These are phyloP conservation scores for Adelphocoris suturalis DNA, from an alignment of 2,888 invertebrate species.

Conservation along the genomic window DNA sequence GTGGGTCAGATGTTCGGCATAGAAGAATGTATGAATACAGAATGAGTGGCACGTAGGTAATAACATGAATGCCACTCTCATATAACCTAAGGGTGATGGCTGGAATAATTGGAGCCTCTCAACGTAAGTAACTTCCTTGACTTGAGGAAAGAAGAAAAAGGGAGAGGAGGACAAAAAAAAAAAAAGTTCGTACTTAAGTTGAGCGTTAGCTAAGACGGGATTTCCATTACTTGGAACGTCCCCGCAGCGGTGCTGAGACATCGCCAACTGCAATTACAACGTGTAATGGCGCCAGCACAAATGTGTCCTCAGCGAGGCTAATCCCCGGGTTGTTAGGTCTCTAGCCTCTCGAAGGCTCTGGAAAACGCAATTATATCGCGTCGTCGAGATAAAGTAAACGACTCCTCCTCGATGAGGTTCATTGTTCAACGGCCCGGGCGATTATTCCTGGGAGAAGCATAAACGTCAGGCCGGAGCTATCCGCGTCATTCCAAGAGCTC, in stretches of 20 bases:
- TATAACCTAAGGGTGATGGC: too few relatives aligned
- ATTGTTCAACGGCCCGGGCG: slow-evolving; percentile 46
- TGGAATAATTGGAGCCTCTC: too few relatives aligned
- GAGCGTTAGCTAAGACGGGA: slow-evolving; percentile 33
- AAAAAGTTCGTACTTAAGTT: slow-evolving; percentile 35
- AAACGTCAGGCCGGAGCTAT: background rate
- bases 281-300: slow-evolving; percentile 61
- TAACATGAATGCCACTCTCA: too few relatives aligned
- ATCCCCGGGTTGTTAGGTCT: slow-evolving; percentile 17
- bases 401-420: slow-evolving; percentile 24
- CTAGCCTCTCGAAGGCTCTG: slow-evolving; percentile 1
- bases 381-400: slow-evolving; percentile 52
- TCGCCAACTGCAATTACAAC: slow-evolving; percentile 66
- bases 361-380: slow-evolving; percentile 56
- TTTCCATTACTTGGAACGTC: slow-evolving; percentile 33
- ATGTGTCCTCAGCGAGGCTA: slow-evolving; percentile 50
- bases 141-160: background rate
- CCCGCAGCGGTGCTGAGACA: slow-evolving; percentile 23
- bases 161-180: background rate
- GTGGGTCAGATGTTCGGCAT: too few relatives aligned
- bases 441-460: slow-evolving; percentile 30
- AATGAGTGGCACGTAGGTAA: too few relatives aligned
- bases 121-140: too few relatives aligned
- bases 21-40: too few relatives aligned
- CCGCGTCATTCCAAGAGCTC: background rate